Conservation (phyloP, 2,113 vertebrate species). For the Neopipo cinnamomea region DNA sequence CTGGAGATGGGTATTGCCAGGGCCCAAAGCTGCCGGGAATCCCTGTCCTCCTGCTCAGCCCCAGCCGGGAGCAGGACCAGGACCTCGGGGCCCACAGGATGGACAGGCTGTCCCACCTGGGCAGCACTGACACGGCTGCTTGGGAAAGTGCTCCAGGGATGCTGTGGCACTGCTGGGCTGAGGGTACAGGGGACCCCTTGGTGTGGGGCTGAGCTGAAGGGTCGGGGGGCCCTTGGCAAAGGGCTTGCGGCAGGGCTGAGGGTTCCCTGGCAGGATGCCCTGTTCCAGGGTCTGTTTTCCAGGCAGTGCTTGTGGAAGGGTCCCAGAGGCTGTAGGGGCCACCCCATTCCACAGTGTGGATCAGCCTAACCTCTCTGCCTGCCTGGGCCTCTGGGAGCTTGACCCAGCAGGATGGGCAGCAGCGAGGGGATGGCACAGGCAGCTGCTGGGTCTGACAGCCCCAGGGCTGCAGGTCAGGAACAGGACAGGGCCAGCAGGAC, state of each 20-base stretch:
- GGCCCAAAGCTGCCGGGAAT: neutral
- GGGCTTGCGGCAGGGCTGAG: rapidly evolving
- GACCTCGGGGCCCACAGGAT: neutral
- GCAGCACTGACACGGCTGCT: neutral
- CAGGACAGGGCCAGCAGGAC: no score
- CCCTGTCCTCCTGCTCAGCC: neutral
- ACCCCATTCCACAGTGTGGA: rapidly evolving
- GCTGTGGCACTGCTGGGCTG: neutral
- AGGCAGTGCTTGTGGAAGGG: neutral
- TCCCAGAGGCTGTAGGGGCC: rapidly evolving
- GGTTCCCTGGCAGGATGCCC: neutral
- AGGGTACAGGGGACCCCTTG: neutral
- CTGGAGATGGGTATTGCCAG: rapidly evolving
- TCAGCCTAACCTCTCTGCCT: neutral
- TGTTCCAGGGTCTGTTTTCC: neutral
- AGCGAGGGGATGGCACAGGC: rapidly evolving
- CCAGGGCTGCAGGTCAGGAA: neutral
- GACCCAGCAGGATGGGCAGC: rapidly evolving
- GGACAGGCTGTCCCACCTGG: neutral
- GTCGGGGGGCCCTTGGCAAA: rapidly evolving
- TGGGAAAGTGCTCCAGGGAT: rapidly evolving
- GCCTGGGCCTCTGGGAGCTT: neutral
- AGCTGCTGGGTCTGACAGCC: neutral
- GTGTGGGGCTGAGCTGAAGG: neutral
- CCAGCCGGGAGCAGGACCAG: neutral